Conservation (phyloP, 2,797 vertebrate species). For the Neosilurus hyrtlii region DNA sequence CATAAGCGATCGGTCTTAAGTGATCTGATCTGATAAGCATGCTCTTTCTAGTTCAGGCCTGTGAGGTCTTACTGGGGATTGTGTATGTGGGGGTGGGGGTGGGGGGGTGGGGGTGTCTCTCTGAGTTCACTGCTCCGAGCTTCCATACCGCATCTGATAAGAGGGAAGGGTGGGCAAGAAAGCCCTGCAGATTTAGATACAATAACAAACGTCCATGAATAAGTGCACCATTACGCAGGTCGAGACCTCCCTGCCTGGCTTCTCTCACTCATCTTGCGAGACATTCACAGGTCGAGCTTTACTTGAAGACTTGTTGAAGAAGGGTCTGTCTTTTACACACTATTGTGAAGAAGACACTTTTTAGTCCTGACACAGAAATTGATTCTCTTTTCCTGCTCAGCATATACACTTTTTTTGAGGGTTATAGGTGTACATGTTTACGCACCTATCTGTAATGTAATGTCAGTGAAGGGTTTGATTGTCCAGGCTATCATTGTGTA, state of each 20-base stretch:
- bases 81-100: no score
- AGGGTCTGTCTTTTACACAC: not conserved
- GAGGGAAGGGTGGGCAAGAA: conserved; percentile 16
- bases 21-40: conserved; percentile 40
- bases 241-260: conserved; percentile 37
- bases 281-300: conserved; percentile 50
- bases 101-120: not conserved
- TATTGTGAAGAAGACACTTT: conserved; percentile 1
- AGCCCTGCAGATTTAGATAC: conserved; percentile 45
- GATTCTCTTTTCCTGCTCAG: conserved; percentile 23
- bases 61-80: conserved; percentile 12
- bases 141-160: conserved; percentile 42
- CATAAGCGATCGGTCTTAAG: conserved; percentile 9
- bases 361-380: not conserved
- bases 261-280: conserved; percentile 46
- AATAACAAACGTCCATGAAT: conserved; percentile 54
- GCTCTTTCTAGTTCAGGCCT: conserved; percentile 28
- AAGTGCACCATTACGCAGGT: conserved; percentile 40
- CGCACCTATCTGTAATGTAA: conserved; percentile 40
- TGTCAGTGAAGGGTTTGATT: conserved; percentile 15
- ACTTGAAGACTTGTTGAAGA: conserved; percentile 35
- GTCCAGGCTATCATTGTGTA: conserved; percentile 26
- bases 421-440: conserved; percentile 11
- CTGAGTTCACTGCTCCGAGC: conserved; percentile 2
- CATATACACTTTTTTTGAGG: conserved; percentile 30